These are phyloP conservation scores for Bombus waltoni DNA, from an alignment of 1,140 invertebrate species.

Conservation along the genomic window DNA sequence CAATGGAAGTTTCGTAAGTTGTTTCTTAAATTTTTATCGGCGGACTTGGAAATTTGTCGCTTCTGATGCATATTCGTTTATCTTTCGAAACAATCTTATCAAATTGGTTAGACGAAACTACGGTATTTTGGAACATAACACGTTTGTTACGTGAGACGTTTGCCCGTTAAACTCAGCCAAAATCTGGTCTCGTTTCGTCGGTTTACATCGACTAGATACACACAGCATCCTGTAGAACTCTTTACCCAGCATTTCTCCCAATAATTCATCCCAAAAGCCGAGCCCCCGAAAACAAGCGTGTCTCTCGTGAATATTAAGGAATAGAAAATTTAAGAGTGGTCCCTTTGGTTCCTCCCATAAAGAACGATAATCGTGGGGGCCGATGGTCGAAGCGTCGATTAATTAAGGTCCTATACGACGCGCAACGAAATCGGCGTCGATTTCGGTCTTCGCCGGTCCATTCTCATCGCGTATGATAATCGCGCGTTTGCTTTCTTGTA, in stretches of 20 bases:
- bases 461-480: constrained; percentile 30
- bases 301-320: constrained; percentile 35
- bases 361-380: constrained; percentile 49
- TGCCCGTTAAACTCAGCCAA: background rate
- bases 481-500: constrained; percentile 76
- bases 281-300: constrained; percentile 3
- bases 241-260: background rate
- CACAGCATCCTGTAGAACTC: background rate
- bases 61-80: accelerated
- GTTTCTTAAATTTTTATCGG: background rate
- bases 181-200: background rate
- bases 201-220: background rate
- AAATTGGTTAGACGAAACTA: background rate
- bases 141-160: background rate
- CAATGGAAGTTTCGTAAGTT: background rate
- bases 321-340: constrained; percentile 49
- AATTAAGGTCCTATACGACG: constrained; percentile 26
- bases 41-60: background rate
- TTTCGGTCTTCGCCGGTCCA: background rate
- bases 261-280: background rate
- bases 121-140: background rate
- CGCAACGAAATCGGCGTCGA: constrained; percentile 25
- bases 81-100: background rate
- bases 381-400: constrained; percentile 28
- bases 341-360: background rate